phyloP scores from a whole-genome alignment of 2,797 vertebrate species.

The Gobionotothen gibberifrons region DNA sequence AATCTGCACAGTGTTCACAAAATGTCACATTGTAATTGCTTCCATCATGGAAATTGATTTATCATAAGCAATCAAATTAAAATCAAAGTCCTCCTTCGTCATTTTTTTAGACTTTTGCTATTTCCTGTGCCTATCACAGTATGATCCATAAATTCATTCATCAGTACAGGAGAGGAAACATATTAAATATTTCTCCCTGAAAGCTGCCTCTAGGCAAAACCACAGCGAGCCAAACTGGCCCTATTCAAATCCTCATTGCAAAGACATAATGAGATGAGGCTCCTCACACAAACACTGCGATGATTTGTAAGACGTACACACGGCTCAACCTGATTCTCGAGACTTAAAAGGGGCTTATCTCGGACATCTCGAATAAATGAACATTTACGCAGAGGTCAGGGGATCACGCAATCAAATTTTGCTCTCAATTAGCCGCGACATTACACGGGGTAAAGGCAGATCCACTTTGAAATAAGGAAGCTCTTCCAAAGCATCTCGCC shows the following conservation, averaged over 20 bases:
- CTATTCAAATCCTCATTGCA: conserved; percentile 69
- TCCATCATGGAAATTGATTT: conserved; percentile 9
- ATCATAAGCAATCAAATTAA: conserved; percentile 11
- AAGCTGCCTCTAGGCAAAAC: conserved; percentile 73
- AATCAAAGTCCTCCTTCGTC: background rate
- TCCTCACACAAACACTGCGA: conserved; percentile 41
- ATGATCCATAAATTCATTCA: conserved; percentile 64
- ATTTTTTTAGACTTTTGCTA: conserved; percentile 17
- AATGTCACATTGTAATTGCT: conserved; percentile 14
- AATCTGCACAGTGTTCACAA: background rate
- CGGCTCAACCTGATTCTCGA: conserved; percentile 37
- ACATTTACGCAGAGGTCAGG: conserved; percentile 62
- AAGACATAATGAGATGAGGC: conserved; percentile 62
- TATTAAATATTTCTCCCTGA: conserved; percentile 65
- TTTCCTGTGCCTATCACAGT: conserved; percentile 47
- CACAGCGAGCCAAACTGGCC: conserved; percentile 60
- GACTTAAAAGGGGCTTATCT: conserved; percentile 55
- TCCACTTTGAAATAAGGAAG: conserved; percentile 49
- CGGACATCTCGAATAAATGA: conserved; percentile 56
- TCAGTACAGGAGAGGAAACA: conserved; percentile 65
- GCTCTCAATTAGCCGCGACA: conserved; percentile 74
- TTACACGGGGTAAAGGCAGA: conserved; percentile 51
- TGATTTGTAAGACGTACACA: conserved; percentile 63
- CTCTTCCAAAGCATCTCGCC: conserved; percentile 56
- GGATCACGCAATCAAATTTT: conserved; percentile 69